Base-by-base conservation (phyloP, 1,140 invertebrate genomes). In the Riptortus pedestris region DNA sequence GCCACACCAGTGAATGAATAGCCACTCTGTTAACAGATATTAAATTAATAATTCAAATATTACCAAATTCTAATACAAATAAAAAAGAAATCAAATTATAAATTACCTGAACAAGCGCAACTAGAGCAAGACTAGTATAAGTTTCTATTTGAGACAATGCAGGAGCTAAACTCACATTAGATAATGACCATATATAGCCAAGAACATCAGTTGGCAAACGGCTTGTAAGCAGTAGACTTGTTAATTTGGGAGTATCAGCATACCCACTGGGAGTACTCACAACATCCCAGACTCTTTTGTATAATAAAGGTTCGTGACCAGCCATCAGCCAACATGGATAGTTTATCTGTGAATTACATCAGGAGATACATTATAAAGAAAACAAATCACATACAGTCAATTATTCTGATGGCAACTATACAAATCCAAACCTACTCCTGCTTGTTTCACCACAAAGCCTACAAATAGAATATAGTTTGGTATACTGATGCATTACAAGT, bases 151-250 rank as follows among this genome's bases (percentile, higher is more conserved):
- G 78, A 0, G 77, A 80, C n/a, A 85, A 73, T 48, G 79, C 75
- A 5, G 83, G 83, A 18, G 82, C 78, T 27, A 79, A 78, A 27
- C 77, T 79, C 65, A 78, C 75, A 72, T 85, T 85, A 1, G 79
- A 79, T 66, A 85, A 69, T 33, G 77, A 78, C 84, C 84, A 86
- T 52, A 86, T 80, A 62, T 80, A 78, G 16, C 83, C 83, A 2
- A 85, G 73, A 20, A 78, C 72, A 67, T 83, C 79, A 1, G 79
- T 79, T 0, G 80, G 72, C 28, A 86, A 69, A 45, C 81, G 79
- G 72, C 81, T 83, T 14, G 80, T 77, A 33, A 84, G 71, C n/a
- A 86, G 72, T 7, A 85, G 70, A 12, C 79, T 78, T 68, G 83
- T 84, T 1, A 85, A 73, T 67, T 79, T 76, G 38, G 79, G 77